Conservation (phyloP, 2,797 vertebrate genomes). For the Protosalanx chinensis region DNA sequence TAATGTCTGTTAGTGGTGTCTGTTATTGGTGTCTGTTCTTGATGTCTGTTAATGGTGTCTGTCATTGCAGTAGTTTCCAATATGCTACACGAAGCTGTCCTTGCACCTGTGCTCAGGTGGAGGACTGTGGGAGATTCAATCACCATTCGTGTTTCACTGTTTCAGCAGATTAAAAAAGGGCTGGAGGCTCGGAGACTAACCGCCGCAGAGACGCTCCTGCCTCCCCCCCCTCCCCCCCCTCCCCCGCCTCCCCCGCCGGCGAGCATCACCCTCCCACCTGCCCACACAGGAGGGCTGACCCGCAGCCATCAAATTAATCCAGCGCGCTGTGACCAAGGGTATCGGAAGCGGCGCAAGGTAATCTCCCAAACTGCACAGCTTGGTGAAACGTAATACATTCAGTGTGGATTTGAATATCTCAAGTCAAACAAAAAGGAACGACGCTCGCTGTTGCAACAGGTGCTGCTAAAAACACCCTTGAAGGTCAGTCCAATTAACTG, state of each 20-base stretch:
- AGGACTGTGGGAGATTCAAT: background rate
- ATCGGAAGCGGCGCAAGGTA: constrained; percentile 1
- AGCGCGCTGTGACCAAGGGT: constrained; percentile 1
- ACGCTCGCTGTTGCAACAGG: constrained; percentile 14
- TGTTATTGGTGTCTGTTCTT: no score
- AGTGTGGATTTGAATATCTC: constrained; percentile 21
- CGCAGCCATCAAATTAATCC: constrained; percentile 26
- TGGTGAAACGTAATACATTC: constrained; percentile 15
- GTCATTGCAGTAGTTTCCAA: background rate
- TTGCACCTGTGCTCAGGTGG: background rate
- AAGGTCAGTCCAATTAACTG: constrained; percentile 60
- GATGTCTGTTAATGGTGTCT: no score
- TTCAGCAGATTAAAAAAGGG: constrained; percentile 15
- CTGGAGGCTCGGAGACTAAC: constrained; percentile 7
- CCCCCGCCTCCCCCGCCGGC: background rate
- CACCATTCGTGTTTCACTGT: background rate
- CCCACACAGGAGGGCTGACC: background rate
- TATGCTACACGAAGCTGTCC: background rate
- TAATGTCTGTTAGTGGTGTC: no score
- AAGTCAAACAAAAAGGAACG: constrained; percentile 24
- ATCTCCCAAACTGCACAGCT: constrained; percentile 26
- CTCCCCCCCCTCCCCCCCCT: background rate
- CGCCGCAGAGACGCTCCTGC: background rate
- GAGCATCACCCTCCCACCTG: background rate
- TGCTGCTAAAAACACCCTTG: constrained; percentile 20